phyloP scores from a whole-genome alignment of 1,140 invertebrate species.

The Batillaria attramentaria region DNA sequence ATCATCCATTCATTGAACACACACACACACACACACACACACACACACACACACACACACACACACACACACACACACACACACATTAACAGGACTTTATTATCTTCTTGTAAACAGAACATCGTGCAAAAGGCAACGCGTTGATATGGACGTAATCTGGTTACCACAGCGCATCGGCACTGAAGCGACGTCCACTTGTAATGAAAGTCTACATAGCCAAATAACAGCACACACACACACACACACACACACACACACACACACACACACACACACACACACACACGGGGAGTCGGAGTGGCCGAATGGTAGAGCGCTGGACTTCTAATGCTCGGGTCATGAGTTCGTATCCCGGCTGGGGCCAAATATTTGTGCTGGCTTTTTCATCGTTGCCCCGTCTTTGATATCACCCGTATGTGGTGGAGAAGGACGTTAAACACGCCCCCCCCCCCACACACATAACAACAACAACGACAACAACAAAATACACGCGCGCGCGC shows the following conservation, averaged over 20 bases:
- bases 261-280: conserved; percentile 14
- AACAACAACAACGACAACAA: too few species aligned
- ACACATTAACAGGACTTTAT: neutral
- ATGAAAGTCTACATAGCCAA: neutral
- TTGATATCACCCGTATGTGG: too few species aligned
- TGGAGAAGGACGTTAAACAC: too few species aligned
- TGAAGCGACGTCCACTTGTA: neutral
- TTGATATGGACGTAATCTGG: neutral
- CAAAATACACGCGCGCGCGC: too few species aligned
- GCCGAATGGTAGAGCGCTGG: too few species aligned
- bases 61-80: neutral
- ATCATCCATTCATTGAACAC: too few species aligned
- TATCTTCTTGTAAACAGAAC: neutral
- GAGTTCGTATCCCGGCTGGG: too few species aligned
- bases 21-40: neutral
- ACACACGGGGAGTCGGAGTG: too few species aligned
- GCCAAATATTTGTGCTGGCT: too few species aligned
- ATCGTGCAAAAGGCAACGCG: neutral
- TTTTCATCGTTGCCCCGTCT: too few species aligned
- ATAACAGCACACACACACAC: neutral
- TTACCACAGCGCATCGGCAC: neutral
- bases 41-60: neutral
- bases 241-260: neutral
- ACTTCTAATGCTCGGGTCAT: too few species aligned
- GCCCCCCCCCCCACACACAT: too few species aligned